phyloP scores from a whole-genome alignment of 2,888 invertebrate species.

The Auanema freiburgensis region DNA sequence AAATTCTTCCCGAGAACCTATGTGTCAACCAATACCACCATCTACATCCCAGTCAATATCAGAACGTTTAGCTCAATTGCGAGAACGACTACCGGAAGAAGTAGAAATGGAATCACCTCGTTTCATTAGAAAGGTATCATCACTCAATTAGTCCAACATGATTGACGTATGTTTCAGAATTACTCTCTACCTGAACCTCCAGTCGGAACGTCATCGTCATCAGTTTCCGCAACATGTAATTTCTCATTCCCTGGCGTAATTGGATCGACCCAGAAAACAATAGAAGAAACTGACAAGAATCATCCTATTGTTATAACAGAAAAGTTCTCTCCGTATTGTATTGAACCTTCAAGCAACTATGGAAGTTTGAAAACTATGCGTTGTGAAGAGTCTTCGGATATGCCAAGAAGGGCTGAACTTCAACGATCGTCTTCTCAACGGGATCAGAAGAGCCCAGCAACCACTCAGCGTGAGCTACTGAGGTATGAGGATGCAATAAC shows the following conservation, averaged over 20 bases:
- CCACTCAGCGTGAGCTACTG: slow-evolving; percentile 6
- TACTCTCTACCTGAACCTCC: no score
- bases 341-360: slow-evolving; percentile 10
- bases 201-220: no score
- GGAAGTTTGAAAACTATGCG: not conserved
- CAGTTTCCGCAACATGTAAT: no score
- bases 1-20: no score
- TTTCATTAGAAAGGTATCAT: not conserved
- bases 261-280: not conserved
- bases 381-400: not conserved
- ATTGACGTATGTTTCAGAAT: not conserved
- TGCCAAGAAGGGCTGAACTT: slow-evolving; percentile 19
- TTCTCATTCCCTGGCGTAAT: no score
- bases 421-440: slow-evolving; percentile 37
- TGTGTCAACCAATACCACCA: no score
- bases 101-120: slow-evolving; percentile 10
- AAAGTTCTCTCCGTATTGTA: slow-evolving; percentile 16
- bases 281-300: not conserved
- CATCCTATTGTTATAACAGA: slow-evolving; percentile 11
- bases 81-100: slow-evolving; percentile 10
- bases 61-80: slow-evolving; percentile 7
- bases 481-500: slow-evolving; percentile 5
- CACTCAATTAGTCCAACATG: not conserved
- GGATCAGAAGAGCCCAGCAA: slow-evolving; percentile 12
- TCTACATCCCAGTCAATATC: slow-evolving; percentile 16